Base-by-base conservation (phyloP, 2,888 invertebrate species). In the Linyphia triangularis region DNA sequence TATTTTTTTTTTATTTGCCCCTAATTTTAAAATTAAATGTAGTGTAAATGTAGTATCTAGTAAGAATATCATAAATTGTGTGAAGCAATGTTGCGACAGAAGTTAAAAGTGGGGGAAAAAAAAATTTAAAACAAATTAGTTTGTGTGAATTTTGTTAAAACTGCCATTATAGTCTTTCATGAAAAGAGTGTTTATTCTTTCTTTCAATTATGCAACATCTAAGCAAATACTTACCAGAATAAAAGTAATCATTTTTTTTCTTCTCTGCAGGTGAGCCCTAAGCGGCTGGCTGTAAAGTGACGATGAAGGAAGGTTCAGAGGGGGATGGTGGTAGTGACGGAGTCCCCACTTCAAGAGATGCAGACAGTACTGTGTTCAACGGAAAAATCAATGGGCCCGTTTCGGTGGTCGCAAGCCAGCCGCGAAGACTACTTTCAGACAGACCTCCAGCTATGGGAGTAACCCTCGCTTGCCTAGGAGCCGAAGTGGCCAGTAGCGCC, bases 231-330 rank as follows among this genome's bases (percentile, higher is more conserved):
- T 43, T 16, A 43, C 13, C 10, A 10, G 10, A 43, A 13, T 43
- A 43, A 43, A 33, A 33, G n/a, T n/a, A n/a, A n/a, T n/a, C n/a
- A n/a, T n/a, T n/a, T 28, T 0, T 30, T 4, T n/a, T 65, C 57
- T 19, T 30, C 1, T 61, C 61, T 40, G 0, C 57, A 88, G 86
- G 86, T 88, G 86, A 88, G 86, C 73, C 75, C 59, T 88, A 61
- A 61, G 63, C 61, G 82, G 88, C 82, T 83, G 88, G 82, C 88
- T 82, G 82, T 61, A 43, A 77, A 88, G 82, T 77, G 77, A 88
- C 82, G 40, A 88, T 88, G 88, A 88, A 83, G 70, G 88, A 88
- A 88, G 88, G 61, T 43, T 88, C 88, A 33, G 88, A 88, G 22
- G 88, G 83, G 69, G 88, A 77, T 67, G 70, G 67, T 37, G 67